These are phyloP conservation scores for Lordiphosa collinella DNA, from an alignment of 1,140 invertebrate species.

Conservation along the genomic window DNA sequence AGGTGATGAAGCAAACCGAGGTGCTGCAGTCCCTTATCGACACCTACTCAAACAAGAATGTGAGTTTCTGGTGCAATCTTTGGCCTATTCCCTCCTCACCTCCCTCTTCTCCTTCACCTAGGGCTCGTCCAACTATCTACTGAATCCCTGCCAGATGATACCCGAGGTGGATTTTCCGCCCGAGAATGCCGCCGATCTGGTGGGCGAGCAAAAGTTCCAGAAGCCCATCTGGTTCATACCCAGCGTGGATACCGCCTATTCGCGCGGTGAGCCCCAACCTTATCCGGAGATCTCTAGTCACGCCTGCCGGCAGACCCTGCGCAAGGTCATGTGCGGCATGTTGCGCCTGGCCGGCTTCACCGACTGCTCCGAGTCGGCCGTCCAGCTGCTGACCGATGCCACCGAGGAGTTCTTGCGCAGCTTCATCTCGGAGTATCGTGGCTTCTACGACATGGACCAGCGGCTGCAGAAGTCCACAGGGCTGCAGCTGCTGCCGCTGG, in stretches of 20 bases:
- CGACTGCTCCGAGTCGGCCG: conserved; percentile 70
- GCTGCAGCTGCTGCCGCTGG: conserved; percentile 48
- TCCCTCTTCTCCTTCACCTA: too few species aligned
- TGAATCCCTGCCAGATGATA: conserved; percentile 78
- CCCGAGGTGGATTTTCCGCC: conserved; percentile 76
- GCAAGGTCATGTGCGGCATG: conserved; percentile 72
- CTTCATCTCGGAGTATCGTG: conserved; percentile 52
- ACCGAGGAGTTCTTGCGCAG: conserved; percentile 66
- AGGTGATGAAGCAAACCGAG: conserved; percentile 79
- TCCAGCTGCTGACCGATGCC: conserved; percentile 63
- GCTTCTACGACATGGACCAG: conserved; percentile 31
- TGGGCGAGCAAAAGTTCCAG: conserved; percentile 69
- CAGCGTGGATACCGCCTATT: conserved; percentile 55
- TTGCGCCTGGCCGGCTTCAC: conserved; percentile 70
- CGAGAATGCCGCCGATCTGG: conserved; percentile 71
- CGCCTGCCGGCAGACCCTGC: conserved; percentile 45
- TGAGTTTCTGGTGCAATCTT: conserved; percentile 8
- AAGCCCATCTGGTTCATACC: conserved; percentile 78
- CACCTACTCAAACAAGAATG: conserved; percentile 77
- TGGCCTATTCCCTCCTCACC: too few species aligned
- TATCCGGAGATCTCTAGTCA: conserved; percentile 56
- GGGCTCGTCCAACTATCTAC: conserved; percentile 69
- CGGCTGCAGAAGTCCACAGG: conserved; percentile 32
- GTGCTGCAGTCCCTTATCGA: conserved; percentile 75
- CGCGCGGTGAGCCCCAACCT: conserved; percentile 54